These are phyloP conservation scores for Ophraella communa DNA, from an alignment of 2,888 invertebrate genomes.

Conservation along the genomic window DNA sequence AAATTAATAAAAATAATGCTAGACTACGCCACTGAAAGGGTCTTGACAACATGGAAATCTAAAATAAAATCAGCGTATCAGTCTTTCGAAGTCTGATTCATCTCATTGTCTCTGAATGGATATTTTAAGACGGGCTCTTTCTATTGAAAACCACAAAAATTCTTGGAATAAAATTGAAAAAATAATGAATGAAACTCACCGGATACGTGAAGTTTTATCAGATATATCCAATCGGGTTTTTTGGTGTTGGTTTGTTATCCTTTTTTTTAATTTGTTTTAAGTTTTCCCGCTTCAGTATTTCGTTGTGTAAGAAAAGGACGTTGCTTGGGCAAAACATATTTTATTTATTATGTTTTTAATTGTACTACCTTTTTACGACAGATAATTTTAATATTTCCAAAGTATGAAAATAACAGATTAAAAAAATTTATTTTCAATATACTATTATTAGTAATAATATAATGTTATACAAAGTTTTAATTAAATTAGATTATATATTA, in stretches of 20 bases:
- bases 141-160: slow-evolving; percentile 29
- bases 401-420: too few relatives aligned
- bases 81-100: slow-evolving; percentile 18
- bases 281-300: slow-evolving; percentile 5
- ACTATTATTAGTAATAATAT: too few relatives aligned
- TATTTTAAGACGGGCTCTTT: slow-evolving; percentile 27
- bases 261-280: slow-evolving; percentile 17
- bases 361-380: too few relatives aligned
- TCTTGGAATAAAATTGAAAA: slow-evolving; percentile 29
- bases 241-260: slow-evolving; percentile 4
- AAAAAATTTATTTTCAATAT: too few relatives aligned
- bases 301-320: neutral
- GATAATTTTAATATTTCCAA: too few relatives aligned
- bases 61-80: slow-evolving; percentile 10
- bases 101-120: slow-evolving; percentile 30
- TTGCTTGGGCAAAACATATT: neutral
- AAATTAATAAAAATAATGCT: neutral
- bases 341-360: too few relatives aligned
- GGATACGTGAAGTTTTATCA: slow-evolving; percentile 12
- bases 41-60: slow-evolving; percentile 16
- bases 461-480: too few relatives aligned
- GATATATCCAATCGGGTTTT: slow-evolving; percentile 7
- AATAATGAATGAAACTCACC: slow-evolving; percentile 28
- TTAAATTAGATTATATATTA: too few relatives aligned
- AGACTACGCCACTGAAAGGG: slow-evolving; percentile 1